Evolutionary conservation across 2,888 invertebrate species (phyloP), one percentile per base, ranked within the genome.

Genomic region (Gortyna flavago): DNA sequence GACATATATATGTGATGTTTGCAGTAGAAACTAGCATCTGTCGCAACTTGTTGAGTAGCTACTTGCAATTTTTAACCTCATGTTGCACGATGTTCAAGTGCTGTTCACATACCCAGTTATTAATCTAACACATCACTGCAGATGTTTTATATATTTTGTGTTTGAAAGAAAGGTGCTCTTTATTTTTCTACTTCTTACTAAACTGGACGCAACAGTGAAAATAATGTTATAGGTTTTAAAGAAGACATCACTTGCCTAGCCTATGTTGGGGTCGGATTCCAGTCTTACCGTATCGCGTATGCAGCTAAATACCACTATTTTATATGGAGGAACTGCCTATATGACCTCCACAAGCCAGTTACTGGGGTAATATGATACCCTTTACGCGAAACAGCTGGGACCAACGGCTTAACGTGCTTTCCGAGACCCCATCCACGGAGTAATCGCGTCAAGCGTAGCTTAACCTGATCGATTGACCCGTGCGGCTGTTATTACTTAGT

Each of bases 31-130:
- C 64, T 66, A 80, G 44, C 74, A 81, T 72, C 72, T 81, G 72
- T 77, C 62, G 62, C 77, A 70, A 84, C 84, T 84, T 84, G 84
- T 84, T 84, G 84, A 84, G 81, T 77, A 29, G 0, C 44, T 67
- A 51, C 81, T 77, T 61, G 77, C 70, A 68, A 84, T 75, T 81
- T 81, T 84, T 73, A 73, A 85, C 69, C 67, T 81, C 48, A 75
- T 71, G 64, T 65, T 61, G 29, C 35, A 41, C 29, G 16, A 65
- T 64, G 29, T 25, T 57, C 48, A n/a, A 76, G 71, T 72, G 61
- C 59, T 62, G 38, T 80, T 59, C 66, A 72, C 66, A 25, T 48
- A 64, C 18, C 16, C 21, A 32, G 76, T 74, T 75, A 84, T 72
- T 69, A 71, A 75, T 77, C 13, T 71, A 57, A 57, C 48, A 76